phyloP scores from a whole-genome alignment of 2,888 invertebrate species.

The Thera britannica region DNA sequence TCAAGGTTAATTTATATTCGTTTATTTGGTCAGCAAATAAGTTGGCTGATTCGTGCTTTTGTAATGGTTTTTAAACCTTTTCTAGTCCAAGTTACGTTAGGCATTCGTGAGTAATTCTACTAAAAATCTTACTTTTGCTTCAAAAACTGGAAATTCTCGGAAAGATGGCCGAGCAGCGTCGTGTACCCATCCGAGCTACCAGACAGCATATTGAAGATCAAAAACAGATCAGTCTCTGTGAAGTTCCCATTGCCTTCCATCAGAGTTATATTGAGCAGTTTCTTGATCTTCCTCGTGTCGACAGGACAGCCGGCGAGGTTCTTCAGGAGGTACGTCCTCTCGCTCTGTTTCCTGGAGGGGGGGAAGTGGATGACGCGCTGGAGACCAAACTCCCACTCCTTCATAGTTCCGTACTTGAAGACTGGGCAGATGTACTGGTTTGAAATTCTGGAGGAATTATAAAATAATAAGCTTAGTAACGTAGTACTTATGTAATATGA shows the following conservation, averaged over 20 bases:
- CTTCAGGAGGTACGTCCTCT: constrained; percentile 91
- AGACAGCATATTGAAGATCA: constrained; percentile 90
- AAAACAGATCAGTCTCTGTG: constrained; percentile 89
- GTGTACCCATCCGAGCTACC: constrained; percentile 89
- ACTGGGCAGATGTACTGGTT: constrained; percentile 92
- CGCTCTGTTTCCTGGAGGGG: constrained; percentile 87
- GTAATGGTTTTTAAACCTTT: too few relatives aligned
- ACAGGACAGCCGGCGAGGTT: constrained; percentile 91
- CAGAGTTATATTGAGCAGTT: constrained; percentile 87
- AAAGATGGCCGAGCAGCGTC: constrained; percentile 89
- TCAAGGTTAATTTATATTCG: too few relatives aligned
- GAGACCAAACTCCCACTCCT: constrained; percentile 93
- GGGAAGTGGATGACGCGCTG: constrained; percentile 91
- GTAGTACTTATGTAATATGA: too few relatives aligned
- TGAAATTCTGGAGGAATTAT: constrained; percentile 84
- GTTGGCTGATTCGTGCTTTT: too few relatives aligned
- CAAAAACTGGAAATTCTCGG: constrained; percentile 88
- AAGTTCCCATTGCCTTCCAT: constrained; percentile 89
- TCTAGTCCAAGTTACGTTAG: too few relatives aligned
- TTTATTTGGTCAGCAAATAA: too few relatives aligned
- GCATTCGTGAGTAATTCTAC: too few relatives aligned
- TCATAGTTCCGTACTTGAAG: constrained; percentile 91
- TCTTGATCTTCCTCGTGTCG: constrained; percentile 88
- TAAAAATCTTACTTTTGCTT: constrained; percentile 85
- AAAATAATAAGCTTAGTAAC: neutral